Conservation (phyloP, 2,113 vertebrate species). For the Rhinichthys klamathensis region DNA sequence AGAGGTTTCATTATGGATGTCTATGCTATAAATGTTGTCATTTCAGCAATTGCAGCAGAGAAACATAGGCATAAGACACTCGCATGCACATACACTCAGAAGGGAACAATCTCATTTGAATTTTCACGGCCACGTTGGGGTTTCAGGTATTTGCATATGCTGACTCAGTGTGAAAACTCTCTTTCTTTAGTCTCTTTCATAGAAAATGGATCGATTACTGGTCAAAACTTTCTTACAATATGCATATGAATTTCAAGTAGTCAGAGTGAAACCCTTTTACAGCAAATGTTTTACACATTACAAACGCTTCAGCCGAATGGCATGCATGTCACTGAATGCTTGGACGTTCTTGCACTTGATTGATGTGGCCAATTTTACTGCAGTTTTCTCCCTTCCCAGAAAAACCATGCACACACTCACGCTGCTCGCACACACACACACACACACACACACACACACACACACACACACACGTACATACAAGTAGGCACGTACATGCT, state of each 20-base stretch:
- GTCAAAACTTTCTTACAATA: neutral
- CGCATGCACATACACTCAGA: slow-evolving; percentile 3
- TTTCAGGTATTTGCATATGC: slow-evolving; percentile 46
- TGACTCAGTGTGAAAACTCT: slow-evolving; percentile 29
- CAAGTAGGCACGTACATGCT: slow-evolving; percentile 13
- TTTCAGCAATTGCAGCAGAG: slow-evolving; percentile 23
- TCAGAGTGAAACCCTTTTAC: neutral
- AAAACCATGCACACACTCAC: neutral
- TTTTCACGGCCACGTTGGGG: slow-evolving; percentile 39
- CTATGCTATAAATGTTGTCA: slow-evolving; percentile 28
- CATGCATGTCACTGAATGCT: slow-evolving; percentile 21
- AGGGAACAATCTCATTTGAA: slow-evolving; percentile 14
- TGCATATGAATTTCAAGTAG: neutral
- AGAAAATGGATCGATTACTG: slow-evolving; percentile 15
- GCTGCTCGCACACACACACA: neutral
- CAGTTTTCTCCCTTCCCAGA: slow-evolving; percentile 43
- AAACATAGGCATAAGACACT: slow-evolving; percentile 20
- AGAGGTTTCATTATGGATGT: slow-evolving; percentile 11
- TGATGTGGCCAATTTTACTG: slow-evolving; percentile 48
- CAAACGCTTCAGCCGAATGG: slow-evolving; percentile 29
- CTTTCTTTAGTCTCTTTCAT: neutral
- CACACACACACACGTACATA: neutral
- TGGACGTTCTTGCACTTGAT: slow-evolving; percentile 42
- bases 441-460: slow-evolving; percentile 6
- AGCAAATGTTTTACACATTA: neutral